A percentile compares a stretch with the other conserved stretches of the same genome.
Evolutionary conservation across 2,113 vertebrate genomes (phyloP).

Genomic region (Monarcha castaneiventris): DNA sequence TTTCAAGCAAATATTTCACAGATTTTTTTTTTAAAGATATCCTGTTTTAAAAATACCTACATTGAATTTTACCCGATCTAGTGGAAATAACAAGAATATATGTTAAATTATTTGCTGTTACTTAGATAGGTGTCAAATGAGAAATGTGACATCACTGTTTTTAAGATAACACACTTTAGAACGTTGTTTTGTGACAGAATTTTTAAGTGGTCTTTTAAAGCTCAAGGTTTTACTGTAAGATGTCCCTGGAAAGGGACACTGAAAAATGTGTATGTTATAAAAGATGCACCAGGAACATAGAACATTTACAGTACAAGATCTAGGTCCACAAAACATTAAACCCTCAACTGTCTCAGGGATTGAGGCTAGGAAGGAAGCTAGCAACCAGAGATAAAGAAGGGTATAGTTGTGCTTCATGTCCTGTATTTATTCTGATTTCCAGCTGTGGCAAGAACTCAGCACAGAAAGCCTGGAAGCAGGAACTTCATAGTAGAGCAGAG

Average conservation of each 20-base stretch:
- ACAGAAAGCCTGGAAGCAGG: neutral
- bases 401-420: rapidly evolving
- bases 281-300: neutral
- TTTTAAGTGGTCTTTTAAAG: neutral
- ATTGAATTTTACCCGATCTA: neutral
- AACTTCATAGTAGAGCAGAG: neutral
- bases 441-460: neutral
- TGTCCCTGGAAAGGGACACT: neutral
- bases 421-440: neutral
- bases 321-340: neutral
- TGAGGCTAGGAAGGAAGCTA: neutral
- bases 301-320: neutral
- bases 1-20: neutral
- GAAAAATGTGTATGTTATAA: neutral
- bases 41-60: neutral
- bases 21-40: neutral
- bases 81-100: neutral
- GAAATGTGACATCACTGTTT: neutral
- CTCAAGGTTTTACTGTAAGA: neutral
- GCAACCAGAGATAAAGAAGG: neutral
- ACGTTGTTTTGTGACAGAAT: neutral
- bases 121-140: neutral
- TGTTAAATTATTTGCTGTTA: neutral
- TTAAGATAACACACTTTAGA: neutral
- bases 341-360: neutral